These are phyloP conservation scores for Chrysotoxum bicinctum DNA, from an alignment of 2,888 invertebrate genomes.

Conservation along the genomic window DNA sequence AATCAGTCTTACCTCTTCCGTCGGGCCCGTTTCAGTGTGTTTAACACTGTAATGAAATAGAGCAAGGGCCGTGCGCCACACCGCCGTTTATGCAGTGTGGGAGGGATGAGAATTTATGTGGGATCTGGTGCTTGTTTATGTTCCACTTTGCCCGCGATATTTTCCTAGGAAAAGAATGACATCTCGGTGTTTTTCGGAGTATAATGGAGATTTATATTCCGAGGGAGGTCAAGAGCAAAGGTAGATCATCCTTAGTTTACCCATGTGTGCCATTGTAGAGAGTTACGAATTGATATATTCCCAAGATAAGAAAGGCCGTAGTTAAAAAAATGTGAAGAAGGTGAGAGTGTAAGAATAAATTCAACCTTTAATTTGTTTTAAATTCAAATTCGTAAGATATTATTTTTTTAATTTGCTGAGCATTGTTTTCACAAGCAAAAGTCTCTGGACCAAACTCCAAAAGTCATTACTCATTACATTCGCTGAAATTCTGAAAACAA, in stretches of 20 bases:
- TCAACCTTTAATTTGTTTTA: too few species aligned
- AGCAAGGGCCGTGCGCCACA: background rate
- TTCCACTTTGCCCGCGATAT: constrained; percentile 51
- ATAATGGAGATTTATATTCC: constrained; percentile 30
- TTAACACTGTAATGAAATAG: constrained; percentile 48
- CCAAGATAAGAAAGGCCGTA: background rate
- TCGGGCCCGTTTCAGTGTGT: constrained; percentile 14
- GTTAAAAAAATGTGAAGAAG: background rate
- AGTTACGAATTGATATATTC: constrained; percentile 17
- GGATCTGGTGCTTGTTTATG: constrained; percentile 53
- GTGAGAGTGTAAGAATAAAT: too few species aligned
- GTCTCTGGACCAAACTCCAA: too few species aligned
- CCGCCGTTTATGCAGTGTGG: background rate
- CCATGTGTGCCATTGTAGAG: background rate
- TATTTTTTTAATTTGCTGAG: too few species aligned
- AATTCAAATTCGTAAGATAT: too few species aligned
- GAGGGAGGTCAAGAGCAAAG: constrained; percentile 48
- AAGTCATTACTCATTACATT: too few species aligned
- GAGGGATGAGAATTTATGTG: constrained; percentile 63
- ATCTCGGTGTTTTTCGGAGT: background rate
- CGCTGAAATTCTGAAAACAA: too few species aligned
- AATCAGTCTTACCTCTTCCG: background rate
- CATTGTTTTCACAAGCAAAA: too few species aligned
- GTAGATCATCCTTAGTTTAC: constrained; percentile 12
- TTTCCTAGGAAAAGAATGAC: constrained; percentile 33